phyloP scores from a whole-genome alignment of 2,797 vertebrate species.

The Tangara arthus region DNA sequence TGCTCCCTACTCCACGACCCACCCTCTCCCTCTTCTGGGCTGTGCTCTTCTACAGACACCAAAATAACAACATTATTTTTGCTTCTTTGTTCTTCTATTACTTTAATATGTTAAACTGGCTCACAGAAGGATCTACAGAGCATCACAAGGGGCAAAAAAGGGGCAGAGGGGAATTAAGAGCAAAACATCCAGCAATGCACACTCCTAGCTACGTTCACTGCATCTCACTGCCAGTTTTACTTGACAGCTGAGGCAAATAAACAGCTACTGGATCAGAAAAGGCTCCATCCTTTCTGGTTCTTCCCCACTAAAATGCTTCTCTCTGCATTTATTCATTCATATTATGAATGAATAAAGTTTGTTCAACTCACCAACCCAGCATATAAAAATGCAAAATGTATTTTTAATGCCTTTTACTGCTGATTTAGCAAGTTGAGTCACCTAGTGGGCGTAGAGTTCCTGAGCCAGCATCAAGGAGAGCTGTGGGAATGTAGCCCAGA shows the following conservation, averaged over 20 bases:
- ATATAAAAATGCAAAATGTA: neutral
- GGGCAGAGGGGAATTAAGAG: neutral
- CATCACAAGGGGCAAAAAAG: neutral
- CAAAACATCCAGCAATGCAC: accelerated
- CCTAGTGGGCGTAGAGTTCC: accelerated
- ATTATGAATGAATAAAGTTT: neutral
- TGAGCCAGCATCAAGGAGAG: neutral
- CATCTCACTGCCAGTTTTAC: neutral
- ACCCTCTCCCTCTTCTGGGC: neutral
- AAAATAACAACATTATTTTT: neutral
- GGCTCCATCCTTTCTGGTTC: neutral
- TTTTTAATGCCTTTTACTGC: neutral
- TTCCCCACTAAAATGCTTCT: neutral
- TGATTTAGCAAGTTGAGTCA: neutral
- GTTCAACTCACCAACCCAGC: neutral
- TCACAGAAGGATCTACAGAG: neutral
- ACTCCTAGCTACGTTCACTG: neutral
- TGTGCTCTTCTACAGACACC: accelerated
- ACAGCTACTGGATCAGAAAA: neutral
- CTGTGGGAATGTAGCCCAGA: neutral
- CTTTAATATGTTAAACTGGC: neutral
- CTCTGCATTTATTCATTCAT: neutral
- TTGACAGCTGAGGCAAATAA: neutral
- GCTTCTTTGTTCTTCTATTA: neutral
- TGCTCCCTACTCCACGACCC: neutral